Conservation (phyloP, 2,888 invertebrate genomes). For the Pocota personata region DNA sequence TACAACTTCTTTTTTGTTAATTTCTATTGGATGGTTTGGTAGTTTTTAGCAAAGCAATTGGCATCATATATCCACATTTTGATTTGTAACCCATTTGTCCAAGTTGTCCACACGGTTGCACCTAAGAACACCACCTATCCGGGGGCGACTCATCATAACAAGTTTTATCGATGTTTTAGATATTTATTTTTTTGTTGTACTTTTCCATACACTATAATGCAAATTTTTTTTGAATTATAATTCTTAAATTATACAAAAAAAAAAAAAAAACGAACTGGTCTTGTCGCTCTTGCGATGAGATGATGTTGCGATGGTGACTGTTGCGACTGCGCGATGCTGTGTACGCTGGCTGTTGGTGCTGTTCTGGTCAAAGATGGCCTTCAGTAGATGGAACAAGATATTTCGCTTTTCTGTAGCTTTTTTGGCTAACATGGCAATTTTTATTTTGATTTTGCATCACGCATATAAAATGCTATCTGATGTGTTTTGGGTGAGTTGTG, state of each 20-base stretch:
- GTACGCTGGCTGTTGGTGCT: constrained; percentile 7
- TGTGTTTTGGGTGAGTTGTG: constrained; percentile 40
- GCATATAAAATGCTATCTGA: constrained; percentile 34
- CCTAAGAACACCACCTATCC: constrained; percentile 48
- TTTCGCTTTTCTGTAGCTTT: constrained; percentile 43
- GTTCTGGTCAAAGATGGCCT: constrained; percentile 62
- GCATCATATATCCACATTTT: constrained; percentile 56
- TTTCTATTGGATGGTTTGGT: neutral
- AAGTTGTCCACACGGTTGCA: constrained; percentile 67
- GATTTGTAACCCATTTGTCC: constrained; percentile 68
- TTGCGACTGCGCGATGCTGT: constrained; percentile 26
- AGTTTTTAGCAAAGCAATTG: constrained; percentile 57
- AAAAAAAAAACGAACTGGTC: constrained; percentile 60
- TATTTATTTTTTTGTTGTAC: constrained; percentile 6
- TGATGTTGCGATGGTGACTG: constrained; percentile 33
- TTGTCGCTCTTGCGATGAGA: constrained; percentile 61
- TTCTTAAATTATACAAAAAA: constrained; percentile 52
- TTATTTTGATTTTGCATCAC: constrained; percentile 26
- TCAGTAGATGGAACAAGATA: constrained; percentile 65
- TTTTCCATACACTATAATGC: constrained; percentile 1
- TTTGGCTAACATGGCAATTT: constrained; percentile 47
- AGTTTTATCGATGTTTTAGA: constrained; percentile 48
- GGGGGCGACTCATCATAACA: constrained; percentile 48
- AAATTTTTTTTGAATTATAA: constrained; percentile 9
- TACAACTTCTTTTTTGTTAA: constrained; percentile 6